Evolutionary conservation across 2,888 invertebrate species (phyloP).

Genomic region (Opisthograptis luteolata): DNA sequence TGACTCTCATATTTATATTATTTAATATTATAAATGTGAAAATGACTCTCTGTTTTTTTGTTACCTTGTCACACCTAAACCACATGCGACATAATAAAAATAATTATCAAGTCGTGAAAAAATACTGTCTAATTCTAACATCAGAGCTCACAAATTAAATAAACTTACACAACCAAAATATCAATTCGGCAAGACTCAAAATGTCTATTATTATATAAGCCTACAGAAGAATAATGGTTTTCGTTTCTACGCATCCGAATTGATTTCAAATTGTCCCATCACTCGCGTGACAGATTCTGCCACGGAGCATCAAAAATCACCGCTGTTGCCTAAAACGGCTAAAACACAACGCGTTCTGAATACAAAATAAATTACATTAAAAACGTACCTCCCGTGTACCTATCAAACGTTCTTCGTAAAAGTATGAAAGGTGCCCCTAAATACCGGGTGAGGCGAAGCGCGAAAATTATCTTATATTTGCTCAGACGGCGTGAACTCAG

Average conservation of each 20-base stretch:
- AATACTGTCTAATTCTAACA: no score
- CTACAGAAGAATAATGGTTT: neutral
- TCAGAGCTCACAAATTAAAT: no score
- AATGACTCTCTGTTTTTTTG: no score
- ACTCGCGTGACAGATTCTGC: slow-evolving; percentile 18
- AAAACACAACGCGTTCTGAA: slow-evolving; percentile 62
- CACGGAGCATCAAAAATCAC: slow-evolving; percentile 35
- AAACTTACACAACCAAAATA: no score
- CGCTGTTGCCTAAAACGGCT: slow-evolving; percentile 39
- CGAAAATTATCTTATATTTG: slow-evolving; percentile 84
- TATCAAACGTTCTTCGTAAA: slow-evolving; percentile 75
- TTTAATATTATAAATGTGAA: no score
- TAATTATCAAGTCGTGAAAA: no score
- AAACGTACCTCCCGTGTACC: slow-evolving; percentile 53
- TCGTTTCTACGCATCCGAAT: neutral
- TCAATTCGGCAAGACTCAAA: no score
- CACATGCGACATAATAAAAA: no score
- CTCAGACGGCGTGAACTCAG: slow-evolving; percentile 82
- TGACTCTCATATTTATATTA: no score
- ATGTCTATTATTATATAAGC: no score
- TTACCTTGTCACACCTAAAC: no score
- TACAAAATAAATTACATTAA: slow-evolving; percentile 81
- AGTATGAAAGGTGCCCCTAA: slow-evolving; percentile 84
- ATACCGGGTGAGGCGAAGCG: slow-evolving; percentile 82
- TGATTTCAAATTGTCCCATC: slow-evolving; percentile 14